Conservation (phyloP, 2,888 invertebrate species). For the Chymomyza procnemis region DNA sequence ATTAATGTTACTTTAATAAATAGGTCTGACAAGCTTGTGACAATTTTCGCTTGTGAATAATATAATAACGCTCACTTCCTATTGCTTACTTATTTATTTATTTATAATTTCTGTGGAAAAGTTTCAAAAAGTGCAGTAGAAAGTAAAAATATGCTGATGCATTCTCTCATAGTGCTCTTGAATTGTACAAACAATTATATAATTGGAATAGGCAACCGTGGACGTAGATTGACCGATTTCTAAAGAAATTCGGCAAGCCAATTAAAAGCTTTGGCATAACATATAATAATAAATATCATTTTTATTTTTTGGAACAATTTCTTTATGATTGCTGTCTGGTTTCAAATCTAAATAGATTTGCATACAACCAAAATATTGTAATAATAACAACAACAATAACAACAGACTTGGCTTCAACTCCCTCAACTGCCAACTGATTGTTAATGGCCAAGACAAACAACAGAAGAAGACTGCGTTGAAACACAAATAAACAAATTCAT, state of each 20-base stretch:
- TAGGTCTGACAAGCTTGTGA: not conserved
- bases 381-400: slow-evolving; percentile 15
- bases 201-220: slow-evolving; percentile 24
- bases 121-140: slow-evolving; percentile 58
- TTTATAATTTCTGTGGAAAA: slow-evolving; percentile 44
- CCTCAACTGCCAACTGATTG: slow-evolving; percentile 36
- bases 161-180: not conserved
- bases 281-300: not conserved
- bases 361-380: slow-evolving; percentile 33
- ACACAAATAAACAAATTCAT: slow-evolving; percentile 45
- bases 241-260: not conserved
- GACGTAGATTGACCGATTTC: not conserved
- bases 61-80: not conserved
- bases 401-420: slow-evolving; percentile 23
- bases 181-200: slow-evolving; percentile 43
- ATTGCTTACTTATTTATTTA: not conserved
- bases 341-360: slow-evolving; percentile 35
- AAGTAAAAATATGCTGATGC: slow-evolving; percentile 37
- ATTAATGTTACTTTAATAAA: not conserved
- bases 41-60: not conserved
- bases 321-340: not conserved
- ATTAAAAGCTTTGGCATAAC: not conserved
- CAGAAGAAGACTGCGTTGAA: slow-evolving; percentile 23
- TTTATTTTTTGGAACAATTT: not conserved
- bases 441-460: slow-evolving; percentile 53